Percentiles rank a stretch among this genome's conserved stretches.
phyloP scores from a whole-genome alignment of 2,888 invertebrate species.

The Arctia plantaginis region DNA sequence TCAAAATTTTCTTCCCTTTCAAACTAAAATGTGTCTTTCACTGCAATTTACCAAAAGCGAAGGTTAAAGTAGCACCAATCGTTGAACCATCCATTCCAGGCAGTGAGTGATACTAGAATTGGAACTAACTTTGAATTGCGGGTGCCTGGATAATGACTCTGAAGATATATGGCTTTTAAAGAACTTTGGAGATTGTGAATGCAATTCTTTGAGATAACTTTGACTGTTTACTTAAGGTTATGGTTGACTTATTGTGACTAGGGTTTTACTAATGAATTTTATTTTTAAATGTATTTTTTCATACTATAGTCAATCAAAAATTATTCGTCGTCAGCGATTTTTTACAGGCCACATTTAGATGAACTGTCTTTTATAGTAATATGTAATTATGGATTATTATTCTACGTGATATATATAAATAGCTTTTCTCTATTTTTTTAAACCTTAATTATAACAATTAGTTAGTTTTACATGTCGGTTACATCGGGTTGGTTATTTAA shows the following conservation, averaged over 20 bases:
- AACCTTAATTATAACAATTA: neutral
- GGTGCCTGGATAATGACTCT: conserved; percentile 40
- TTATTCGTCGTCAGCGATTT: too few relatives aligned
- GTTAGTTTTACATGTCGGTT: too few relatives aligned
- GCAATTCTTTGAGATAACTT: conserved; percentile 34
- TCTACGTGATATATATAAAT: too few relatives aligned
- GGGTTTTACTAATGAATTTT: neutral
- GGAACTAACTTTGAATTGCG: conserved; percentile 46
- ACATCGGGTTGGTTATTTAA: too few relatives aligned
- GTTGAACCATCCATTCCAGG: conserved; percentile 44
- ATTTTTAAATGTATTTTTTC: neutral
- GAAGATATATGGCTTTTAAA: conserved; percentile 37
- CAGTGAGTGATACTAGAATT: conserved; percentile 37
- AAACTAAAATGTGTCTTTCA: too few relatives aligned
- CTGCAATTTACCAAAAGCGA: conserved; percentile 40
- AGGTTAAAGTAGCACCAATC: conserved; percentile 33
- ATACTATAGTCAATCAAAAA: too few relatives aligned
- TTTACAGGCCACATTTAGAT: too few relatives aligned
- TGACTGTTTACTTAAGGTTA: conserved; percentile 6
- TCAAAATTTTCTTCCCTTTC: too few relatives aligned
- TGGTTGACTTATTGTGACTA: neutral
- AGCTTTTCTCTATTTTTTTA: neutral
- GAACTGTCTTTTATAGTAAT: too few relatives aligned
- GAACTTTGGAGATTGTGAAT: conserved; percentile 32
- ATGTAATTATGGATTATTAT: too few relatives aligned